Evolutionary conservation across 2,797 vertebrate genomes (phyloP).

Genomic region (Gallinago stenura): DNA sequence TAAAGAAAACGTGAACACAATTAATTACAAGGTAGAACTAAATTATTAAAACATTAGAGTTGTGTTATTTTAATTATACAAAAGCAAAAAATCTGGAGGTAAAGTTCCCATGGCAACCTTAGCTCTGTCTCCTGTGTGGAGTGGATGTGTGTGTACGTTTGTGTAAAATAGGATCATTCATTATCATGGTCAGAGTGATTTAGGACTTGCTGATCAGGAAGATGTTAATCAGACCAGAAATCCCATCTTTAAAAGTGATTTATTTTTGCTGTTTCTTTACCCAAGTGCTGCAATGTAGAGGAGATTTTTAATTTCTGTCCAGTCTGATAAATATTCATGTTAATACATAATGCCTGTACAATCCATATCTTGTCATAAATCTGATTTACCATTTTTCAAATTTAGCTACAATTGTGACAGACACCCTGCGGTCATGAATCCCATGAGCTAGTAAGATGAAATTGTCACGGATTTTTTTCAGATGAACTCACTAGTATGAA

Average conservation of each 20-base stretch:
- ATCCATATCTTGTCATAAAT: slow-evolving; percentile 1
- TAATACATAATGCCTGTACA: not conserved
- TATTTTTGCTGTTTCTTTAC: not conserved
- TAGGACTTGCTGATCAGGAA: not conserved
- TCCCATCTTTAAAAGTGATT: not conserved
- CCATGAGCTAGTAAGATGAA: not conserved
- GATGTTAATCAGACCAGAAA: not conserved
- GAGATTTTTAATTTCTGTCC: slow-evolving; percentile 11
- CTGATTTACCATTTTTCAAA: not conserved
- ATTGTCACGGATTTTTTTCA: not conserved
- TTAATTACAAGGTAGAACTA: slow-evolving; percentile 18
- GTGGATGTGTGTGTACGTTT: not conserved
- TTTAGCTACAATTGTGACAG: not conserved
- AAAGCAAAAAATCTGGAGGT: slow-evolving; percentile 1
- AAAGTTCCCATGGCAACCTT: slow-evolving; percentile 35
- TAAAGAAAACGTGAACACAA: not conserved
- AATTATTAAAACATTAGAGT: not conserved
- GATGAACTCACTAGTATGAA: not conserved
- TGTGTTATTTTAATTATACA: slow-evolving; percentile 19
- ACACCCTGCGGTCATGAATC: not conserved
- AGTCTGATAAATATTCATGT: not conserved
- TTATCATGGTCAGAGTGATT: not conserved
- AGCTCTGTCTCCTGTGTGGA: not conserved
- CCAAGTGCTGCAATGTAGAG: not conserved
- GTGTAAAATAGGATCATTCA: not conserved